Base-by-base conservation (phyloP, 30 jellyfish, hydroid and myxozoan genomes). In the Aurelia aurita region DNA sequence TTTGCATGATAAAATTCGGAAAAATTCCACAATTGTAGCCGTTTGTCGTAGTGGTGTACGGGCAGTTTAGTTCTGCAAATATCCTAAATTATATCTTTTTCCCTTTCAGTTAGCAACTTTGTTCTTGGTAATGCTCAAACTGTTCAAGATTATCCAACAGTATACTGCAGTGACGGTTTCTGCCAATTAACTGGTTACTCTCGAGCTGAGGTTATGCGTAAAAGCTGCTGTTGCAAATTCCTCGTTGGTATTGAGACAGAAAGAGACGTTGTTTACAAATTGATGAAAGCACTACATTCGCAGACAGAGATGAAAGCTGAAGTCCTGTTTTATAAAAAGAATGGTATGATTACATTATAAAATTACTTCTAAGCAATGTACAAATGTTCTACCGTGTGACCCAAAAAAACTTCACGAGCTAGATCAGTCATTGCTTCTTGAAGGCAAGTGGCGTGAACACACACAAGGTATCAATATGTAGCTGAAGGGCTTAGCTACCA, bases 121-220 rank as follows among this genome's bases (percentile, higher is more conserved):
- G 95, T 92, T 69, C 90, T 92, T 84, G 98, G 98, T 53, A 92
- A 92, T 76, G 98, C 98, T 12, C 97, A 92, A 74, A 44, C 84
- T 49, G 54, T 7, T 57, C 88, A 83, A 44, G 96, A 86, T 61
- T 92, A 74, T 66, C 98, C 97, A 18, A 92, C 87, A 61, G 96
- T 92, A 13, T 92, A 92, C 74, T 92, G 98, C 90, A 92, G 98
- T 54, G 98, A 92, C 72, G 98, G 98, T 12, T 92, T 92, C 69
- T 92, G 98, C 58, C 89, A 79, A 63, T 58, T 92, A 39, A 86
- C 98, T 53, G 98, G 97, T 13, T 92, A 54, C 82, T 35, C 95
- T 20, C 91, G 98, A 18, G 34, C 90, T 13, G 98, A 92, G 72
- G 85, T 92, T 58, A 79, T 92, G 96, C 83, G 95, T 7, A 80